phyloP scores from a whole-genome alignment of 2,888 invertebrate genomes.

The Oeneis ivallda region DNA sequence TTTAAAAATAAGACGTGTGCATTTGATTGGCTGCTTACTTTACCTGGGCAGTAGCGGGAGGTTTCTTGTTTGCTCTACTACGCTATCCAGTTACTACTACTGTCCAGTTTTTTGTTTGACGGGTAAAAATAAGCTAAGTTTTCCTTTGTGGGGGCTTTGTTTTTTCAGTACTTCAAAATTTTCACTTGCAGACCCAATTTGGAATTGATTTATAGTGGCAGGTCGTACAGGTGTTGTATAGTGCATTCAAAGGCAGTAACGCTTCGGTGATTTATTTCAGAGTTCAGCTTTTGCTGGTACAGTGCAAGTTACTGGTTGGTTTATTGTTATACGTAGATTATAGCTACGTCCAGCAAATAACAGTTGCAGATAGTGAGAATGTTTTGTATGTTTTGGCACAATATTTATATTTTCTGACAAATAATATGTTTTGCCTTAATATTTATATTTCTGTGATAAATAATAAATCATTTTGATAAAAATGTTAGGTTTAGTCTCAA shows the following conservation, averaged over 20 bases:
- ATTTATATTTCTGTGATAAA: no score
- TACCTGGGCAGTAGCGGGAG: no score
- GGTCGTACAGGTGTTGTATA: constrained; percentile 8
- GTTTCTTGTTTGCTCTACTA: no score
- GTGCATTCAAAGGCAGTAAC: constrained; percentile 32
- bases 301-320: constrained; percentile 26
- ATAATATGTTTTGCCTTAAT: no score
- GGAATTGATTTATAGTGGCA: constrained; percentile 11
- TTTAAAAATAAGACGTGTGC: no score
- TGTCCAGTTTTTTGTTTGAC: not conserved
- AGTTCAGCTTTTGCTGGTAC: constrained; percentile 30
- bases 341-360: not conserved
- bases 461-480: no score
- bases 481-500: no score
- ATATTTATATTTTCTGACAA: not conserved
- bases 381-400: not conserved
- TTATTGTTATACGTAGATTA: not conserved
- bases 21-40: no score
- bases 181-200: constrained; percentile 3
- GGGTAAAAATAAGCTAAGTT: not conserved
- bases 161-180: not conserved
- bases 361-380: not conserved
- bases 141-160: not conserved
- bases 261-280: constrained; percentile 32
- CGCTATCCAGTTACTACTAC: not conserved